Conservation (phyloP, 2,888 invertebrate species). For the Xestia xanthographa region DNA sequence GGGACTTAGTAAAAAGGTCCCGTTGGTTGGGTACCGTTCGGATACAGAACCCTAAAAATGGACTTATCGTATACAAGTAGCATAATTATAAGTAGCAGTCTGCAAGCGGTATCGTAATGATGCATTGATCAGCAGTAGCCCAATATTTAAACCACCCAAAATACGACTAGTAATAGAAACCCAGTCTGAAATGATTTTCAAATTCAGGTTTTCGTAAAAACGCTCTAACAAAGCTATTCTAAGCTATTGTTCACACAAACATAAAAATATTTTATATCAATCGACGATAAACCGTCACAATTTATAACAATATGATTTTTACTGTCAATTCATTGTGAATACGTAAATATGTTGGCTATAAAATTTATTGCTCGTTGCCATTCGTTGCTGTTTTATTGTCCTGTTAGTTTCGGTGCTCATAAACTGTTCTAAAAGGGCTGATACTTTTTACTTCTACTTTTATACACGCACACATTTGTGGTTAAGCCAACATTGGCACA, state of each 20-base stretch:
- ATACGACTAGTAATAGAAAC: neutral
- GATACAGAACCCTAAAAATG: neutral
- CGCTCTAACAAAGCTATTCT: neutral
- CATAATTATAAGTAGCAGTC: too few species aligned
- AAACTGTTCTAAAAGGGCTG: slow-evolving; percentile 44
- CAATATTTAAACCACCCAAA: neutral
- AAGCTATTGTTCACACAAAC: slow-evolving; percentile 21
- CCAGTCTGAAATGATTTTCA: slow-evolving; percentile 13
- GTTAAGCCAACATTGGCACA: slow-evolving; percentile 30
- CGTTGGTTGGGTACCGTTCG: too few species aligned
- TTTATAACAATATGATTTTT: slow-evolving; percentile 60
- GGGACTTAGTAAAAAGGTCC: too few species aligned
- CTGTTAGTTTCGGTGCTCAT: slow-evolving; percentile 50
- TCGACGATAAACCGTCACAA: slow-evolving; percentile 37
- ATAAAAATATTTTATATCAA: slow-evolving; percentile 55
- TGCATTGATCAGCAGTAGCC: neutral
- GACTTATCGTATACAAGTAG: neutral
- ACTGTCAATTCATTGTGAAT: slow-evolving; percentile 43
- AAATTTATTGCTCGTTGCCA: slow-evolving; percentile 40
- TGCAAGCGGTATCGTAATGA: neutral
- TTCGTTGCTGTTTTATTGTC: slow-evolving; percentile 44
- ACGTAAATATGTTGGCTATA: slow-evolving; percentile 51
- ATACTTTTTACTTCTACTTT: slow-evolving; percentile 36
- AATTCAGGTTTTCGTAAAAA: slow-evolving; percentile 22
- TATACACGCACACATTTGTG: slow-evolving; percentile 51